Percentiles rank a stretch among this genome's conserved stretches.
These are phyloP conservation scores for Platycercus adscitus DNA, from an alignment of 2,113 vertebrate species.

Conservation along the genomic window DNA sequence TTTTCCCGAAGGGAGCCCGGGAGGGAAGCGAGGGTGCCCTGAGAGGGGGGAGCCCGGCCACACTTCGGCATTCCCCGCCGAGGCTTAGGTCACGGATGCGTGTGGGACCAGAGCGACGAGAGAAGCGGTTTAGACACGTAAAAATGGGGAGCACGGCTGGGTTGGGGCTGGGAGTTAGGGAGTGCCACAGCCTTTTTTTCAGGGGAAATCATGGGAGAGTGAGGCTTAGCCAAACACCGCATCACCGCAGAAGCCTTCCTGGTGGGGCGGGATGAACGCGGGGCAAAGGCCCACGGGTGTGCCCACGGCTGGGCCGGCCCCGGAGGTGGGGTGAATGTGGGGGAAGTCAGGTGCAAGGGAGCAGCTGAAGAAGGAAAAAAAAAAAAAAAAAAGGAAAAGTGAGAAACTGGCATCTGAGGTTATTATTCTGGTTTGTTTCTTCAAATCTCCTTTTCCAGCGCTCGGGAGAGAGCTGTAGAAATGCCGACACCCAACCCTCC, in stretches of 20 bases:
- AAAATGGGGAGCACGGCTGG: background rate
- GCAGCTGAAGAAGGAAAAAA: background rate
- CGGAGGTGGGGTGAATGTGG: background rate
- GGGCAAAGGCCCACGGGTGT: background rate
- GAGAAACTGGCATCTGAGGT: background rate
- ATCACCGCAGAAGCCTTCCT: background rate
- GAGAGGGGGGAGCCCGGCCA: background rate
- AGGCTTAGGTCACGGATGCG: background rate
- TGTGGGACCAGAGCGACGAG: background rate
- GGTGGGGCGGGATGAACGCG: accelerated
- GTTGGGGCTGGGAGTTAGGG: background rate
- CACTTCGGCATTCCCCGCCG: background rate
- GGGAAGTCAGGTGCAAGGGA: background rate
- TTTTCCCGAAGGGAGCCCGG: background rate
- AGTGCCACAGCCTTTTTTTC: background rate
- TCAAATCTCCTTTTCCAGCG: background rate
- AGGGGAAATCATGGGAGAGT: accelerated
- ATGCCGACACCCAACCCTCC: background rate
- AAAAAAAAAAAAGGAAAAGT: background rate
- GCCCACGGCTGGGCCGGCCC: background rate
- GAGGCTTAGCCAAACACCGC: background rate
- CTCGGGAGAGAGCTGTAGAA: background rate
- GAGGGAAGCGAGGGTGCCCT: background rate
- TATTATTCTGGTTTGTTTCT: background rate
- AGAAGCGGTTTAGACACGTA: accelerated